Percentiles rank a stretch among this genome's conserved stretches.
Evolutionary conservation across 2,113 vertebrate species (phyloP).

Genomic region (Guaruba guarouba): DNA sequence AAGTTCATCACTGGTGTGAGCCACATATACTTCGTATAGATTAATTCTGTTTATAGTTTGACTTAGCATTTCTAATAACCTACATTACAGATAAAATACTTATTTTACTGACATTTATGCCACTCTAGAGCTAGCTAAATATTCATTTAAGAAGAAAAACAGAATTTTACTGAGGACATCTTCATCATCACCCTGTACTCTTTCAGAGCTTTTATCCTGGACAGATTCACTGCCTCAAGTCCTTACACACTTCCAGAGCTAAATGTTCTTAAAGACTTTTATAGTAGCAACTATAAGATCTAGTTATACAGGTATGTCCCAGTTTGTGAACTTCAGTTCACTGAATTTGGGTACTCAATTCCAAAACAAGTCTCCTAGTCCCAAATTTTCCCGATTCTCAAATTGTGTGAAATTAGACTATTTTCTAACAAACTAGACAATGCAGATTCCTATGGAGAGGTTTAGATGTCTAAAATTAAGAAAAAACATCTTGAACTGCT

Average conservation of each 20-base stretch:
- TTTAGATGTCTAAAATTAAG: background rate
- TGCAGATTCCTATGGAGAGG: accelerated
- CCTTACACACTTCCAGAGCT: background rate
- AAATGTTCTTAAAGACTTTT: background rate
- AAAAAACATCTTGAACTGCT: background rate
- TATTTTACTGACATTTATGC: background rate
- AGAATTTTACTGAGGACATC: background rate
- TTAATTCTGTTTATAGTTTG: background rate
- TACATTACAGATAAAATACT: background rate
- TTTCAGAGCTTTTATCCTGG: background rate
- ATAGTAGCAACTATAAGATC: background rate
- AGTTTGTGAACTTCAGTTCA: background rate
- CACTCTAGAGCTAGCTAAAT: background rate
- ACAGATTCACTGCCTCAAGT: background rate
- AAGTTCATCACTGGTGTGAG: background rate
- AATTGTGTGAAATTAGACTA: background rate
- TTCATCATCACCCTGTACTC: background rate
- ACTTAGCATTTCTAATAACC: background rate
- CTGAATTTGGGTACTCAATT: background rate
- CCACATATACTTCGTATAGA: background rate
- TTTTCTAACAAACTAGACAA: background rate
- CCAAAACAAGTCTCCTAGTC: background rate
- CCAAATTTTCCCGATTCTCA: background rate
- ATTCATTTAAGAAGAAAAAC: background rate
- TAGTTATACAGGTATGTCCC: background rate